Evolutionary conservation across 2,797 vertebrate genomes (phyloP).

Genomic region (Ceryle rudis): DNA sequence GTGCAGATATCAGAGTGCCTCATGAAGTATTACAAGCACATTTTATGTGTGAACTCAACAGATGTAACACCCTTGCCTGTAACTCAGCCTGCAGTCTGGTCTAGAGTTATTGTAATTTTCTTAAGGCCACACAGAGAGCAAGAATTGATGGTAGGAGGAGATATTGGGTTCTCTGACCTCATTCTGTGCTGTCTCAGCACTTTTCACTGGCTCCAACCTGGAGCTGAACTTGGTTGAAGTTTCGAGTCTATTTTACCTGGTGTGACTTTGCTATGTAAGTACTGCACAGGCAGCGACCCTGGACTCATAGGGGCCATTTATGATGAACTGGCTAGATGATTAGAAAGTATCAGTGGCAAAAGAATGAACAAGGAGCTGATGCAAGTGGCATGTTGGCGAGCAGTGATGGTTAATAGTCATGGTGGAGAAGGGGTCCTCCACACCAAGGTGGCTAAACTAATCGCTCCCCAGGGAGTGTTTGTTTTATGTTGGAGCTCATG

Average conservation of each 20-base stretch:
- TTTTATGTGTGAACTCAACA: background rate
- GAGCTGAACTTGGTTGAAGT: background rate
- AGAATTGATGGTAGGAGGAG: background rate
- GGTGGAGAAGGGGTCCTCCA: background rate
- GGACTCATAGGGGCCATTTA: background rate
- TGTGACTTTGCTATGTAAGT: background rate
- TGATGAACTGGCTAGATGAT: background rate
- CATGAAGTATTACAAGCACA: background rate
- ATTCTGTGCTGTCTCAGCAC: background rate
- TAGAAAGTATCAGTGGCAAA: background rate
- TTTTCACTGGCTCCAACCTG: background rate
- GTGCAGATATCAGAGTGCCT: background rate
- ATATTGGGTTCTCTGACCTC: background rate
- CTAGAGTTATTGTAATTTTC: background rate
- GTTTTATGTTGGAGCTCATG: background rate
- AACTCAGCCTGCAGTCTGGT: background rate
- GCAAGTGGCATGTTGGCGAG: rapidly evolving
- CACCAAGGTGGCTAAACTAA: background rate
- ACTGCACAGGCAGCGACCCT: background rate
- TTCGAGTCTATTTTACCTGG: background rate
- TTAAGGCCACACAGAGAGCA: background rate
- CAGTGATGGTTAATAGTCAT: rapidly evolving
- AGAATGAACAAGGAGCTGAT: background rate
- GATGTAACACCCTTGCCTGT: background rate
- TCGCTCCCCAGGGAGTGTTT: background rate